These are phyloP conservation scores for Ctenopoma multispine DNA, from an alignment of 2,797 vertebrate genomes.

Conservation along the genomic window DNA sequence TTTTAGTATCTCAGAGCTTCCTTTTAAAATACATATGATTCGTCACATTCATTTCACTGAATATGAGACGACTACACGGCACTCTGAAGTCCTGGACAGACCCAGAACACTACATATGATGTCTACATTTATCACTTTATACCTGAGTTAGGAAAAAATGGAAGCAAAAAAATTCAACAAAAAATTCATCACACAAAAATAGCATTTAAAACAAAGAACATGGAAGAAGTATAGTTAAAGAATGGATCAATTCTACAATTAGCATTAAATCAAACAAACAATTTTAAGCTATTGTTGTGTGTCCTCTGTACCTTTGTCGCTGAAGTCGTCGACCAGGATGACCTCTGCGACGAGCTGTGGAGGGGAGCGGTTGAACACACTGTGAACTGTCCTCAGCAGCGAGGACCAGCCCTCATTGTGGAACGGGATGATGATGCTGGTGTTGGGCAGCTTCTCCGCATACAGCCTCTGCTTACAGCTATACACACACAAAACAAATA, in stretches of 20 bases:
- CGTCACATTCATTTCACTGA: not conserved
- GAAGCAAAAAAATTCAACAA: too few relatives aligned
- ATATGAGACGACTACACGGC: too few relatives aligned
- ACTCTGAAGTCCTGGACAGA: too few relatives aligned
- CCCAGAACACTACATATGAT: too few relatives aligned
- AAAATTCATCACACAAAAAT: too few relatives aligned
- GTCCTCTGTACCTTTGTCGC: conserved; percentile 89
- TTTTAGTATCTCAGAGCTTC: not conserved
- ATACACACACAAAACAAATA: conserved; percentile 32
- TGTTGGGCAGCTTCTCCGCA: conserved; percentile 91
- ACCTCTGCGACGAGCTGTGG: conserved; percentile 92
- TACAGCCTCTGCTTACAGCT: conserved; percentile 93
- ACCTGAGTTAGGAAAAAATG: too few relatives aligned
- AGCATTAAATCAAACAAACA: too few relatives aligned
- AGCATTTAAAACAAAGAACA: too few relatives aligned
- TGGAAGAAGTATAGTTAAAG: too few relatives aligned
- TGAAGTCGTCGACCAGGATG: conserved; percentile 97
- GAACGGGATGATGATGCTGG: conserved; percentile 97
- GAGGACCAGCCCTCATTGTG: conserved; percentile 99
- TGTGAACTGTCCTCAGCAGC: conserved; percentile 95
- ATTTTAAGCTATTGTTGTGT: not conserved
- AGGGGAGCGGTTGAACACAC: conserved; percentile 93
- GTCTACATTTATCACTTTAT: too few relatives aligned
- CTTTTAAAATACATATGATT: not conserved
- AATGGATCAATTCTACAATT: too few relatives aligned